Evolutionary conservation across 2,113 vertebrate species (phyloP), one percentile per base, ranked within the genome.

Genomic region (Brachypodius melanocephalos): DNA sequence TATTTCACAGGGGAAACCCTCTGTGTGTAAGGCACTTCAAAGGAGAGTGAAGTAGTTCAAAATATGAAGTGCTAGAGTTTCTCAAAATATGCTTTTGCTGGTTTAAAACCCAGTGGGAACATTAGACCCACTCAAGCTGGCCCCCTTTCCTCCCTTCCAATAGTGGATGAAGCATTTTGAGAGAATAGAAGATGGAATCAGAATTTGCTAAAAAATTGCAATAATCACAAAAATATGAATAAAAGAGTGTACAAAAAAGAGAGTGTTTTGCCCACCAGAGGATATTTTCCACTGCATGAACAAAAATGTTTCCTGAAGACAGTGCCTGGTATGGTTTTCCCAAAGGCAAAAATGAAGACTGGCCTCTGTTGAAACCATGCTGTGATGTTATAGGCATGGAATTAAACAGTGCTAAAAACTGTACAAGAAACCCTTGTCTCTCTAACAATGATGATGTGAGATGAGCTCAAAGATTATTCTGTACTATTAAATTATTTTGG

Each of bases 251-350:
- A 36, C 25, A 66, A 48, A 67, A 42, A 43, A n/a, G 63, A 28
- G 29, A 24, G 4, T 36, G 25, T 43, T 67, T 58, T 49, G 11
- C 36, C 25, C 51, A 26, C 8, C 31, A 34, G 49, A 67, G 8
- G 2, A 6, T 42, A 25, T 49, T 58, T 49, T 67, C 26, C 17
- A 36, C 7, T 0, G 0, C 75, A 58, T 10, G 58, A 58, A 14
- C 17, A 59, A 51, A 43, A 76, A 31, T 1, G 0, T 20, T 25
- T 58, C 20, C 52, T 31, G 16, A 43, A 26, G 14, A 58, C 13
- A 58, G 11, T 36, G 17, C 17, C 52, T 36, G 17, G 43, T 26
- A 6, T 67, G 31, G 4, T 42, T 85, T 57, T 65, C 43, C 19
- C 31, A 34, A 55, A 48, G 29, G 5, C 18, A 49, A 26, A 51